Evolutionary conservation across 2,113 vertebrate genomes (phyloP).

Genomic region (Agelaius phoeniceus): DNA sequence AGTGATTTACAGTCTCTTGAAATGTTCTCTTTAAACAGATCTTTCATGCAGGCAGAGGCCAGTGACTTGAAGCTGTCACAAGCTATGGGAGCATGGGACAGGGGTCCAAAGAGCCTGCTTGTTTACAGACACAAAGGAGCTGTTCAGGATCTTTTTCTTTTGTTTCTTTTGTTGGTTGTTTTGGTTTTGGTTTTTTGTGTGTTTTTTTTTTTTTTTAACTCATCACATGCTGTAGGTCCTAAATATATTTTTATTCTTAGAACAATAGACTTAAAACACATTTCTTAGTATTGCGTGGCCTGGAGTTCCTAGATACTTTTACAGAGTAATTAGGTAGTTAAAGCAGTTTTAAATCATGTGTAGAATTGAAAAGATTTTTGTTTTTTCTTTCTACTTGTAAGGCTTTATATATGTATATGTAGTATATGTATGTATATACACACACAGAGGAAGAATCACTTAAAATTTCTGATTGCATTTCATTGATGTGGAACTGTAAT

Average conservation of each 20-base stretch:
- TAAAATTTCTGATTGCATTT: background rate
- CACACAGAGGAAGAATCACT: background rate
- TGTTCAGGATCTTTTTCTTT: background rate
- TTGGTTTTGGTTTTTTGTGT: too few species aligned
- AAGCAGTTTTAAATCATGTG: background rate
- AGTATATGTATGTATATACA: rapidly evolving
- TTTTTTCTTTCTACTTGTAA: background rate
- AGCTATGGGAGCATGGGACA: rapidly evolving
- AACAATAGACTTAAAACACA: background rate
- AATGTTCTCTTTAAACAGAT: background rate
- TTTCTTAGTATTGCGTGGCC: background rate
- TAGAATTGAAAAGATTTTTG: background rate
- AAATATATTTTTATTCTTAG: constrained; percentile 13
- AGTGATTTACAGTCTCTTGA: background rate
- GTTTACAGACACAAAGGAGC: background rate
- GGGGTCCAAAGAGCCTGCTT: background rate
- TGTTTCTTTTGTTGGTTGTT: too few species aligned
- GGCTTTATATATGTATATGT: background rate
- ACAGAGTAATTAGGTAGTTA: constrained; percentile 6
- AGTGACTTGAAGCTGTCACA: background rate
- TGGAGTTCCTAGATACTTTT: background rate
- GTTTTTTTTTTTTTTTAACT: background rate
- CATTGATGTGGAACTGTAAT: background rate
- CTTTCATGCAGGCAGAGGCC: background rate
- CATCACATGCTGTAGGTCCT: background rate